Conservation (phyloP, 2,888 invertebrate genomes). For the Anticlea derivata region DNA sequence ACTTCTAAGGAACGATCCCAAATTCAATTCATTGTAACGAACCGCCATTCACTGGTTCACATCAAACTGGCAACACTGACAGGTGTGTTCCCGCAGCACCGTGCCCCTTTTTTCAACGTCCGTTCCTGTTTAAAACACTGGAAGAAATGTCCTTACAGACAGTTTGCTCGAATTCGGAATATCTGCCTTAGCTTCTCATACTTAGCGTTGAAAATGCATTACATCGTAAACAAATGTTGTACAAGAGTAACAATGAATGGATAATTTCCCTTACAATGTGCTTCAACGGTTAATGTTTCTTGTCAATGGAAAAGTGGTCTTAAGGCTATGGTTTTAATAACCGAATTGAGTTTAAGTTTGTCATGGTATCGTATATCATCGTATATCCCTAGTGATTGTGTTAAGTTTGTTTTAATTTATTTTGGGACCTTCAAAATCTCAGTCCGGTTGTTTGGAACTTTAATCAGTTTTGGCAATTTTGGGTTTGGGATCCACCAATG, state of each 20-base stretch:
- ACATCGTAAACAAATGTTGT: conserved; percentile 45
- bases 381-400: conserved; percentile 55
- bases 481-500: conserved; percentile 22
- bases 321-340: conserved; percentile 43
- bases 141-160: conserved; percentile 46
- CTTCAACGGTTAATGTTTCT: conserved; percentile 70
- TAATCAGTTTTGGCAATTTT: conserved; percentile 42
- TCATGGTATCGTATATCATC: conserved; percentile 42
- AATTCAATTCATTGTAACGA: conserved; percentile 64
- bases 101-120: conserved; percentile 83
- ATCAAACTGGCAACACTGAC: conserved; percentile 82
- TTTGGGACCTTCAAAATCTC: conserved; percentile 64
- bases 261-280: conserved; percentile 79
- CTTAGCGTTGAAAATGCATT: conserved; percentile 42
- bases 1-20: conserved; percentile 39
- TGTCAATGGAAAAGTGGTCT: conserved; percentile 51
- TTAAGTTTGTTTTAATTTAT: conserved; percentile 67
- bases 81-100: conserved; percentile 82
- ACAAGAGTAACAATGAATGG: conserved; percentile 79
- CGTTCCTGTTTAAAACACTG: conserved; percentile 62
- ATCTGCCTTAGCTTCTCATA: conserved; percentile 4
- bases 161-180: neutral
- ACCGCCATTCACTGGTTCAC: conserved; percentile 76
- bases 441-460: conserved; percentile 44
- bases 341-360: conserved; percentile 27